Conservation (phyloP, 2,113 vertebrate genomes). For the Hippoglossus stenolepis region DNA sequence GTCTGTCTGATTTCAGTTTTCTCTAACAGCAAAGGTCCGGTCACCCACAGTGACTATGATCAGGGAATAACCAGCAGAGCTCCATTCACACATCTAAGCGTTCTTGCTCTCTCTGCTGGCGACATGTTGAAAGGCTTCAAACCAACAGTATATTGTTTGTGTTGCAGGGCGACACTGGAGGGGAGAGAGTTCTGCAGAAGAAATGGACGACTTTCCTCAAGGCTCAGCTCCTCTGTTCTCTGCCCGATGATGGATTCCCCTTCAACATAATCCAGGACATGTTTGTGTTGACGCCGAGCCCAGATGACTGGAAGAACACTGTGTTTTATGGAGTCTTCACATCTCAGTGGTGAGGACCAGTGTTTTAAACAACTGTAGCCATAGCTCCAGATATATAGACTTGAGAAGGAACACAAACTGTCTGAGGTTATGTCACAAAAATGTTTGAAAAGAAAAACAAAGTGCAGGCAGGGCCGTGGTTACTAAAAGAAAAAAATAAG, state of each 20-base stretch:
- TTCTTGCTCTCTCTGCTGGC: conserved; percentile 58
- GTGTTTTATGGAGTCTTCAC: conserved; percentile 96
- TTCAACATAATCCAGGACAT: conserved; percentile 97
- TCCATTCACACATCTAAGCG: too few relatives aligned
- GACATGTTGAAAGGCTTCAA: background rate
- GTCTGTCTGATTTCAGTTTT: too few relatives aligned
- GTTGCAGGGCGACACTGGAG: conserved; percentile 91
- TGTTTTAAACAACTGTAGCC: background rate
- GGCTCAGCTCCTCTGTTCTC: conserved; percentile 92
- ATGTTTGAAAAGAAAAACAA: too few relatives aligned
- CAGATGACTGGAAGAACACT: conserved; percentile 85
- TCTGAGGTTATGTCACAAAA: too few relatives aligned
- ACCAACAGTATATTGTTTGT: background rate
- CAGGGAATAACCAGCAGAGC: too few relatives aligned
- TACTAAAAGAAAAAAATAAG: background rate
- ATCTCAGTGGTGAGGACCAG: conserved; percentile 89
- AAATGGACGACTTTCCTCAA: conserved; percentile 97
- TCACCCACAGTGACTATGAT: too few relatives aligned
- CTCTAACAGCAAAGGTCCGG: too few relatives aligned
- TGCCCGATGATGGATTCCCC: conserved; percentile 93
- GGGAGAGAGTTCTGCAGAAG: conserved; percentile 95
- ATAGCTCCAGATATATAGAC: background rate
- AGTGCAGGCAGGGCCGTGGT: background rate
- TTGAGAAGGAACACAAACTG: background rate
- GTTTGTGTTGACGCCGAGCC: conserved; percentile 89